Evolutionary conservation across 1,140 invertebrate species (phyloP), one percentile per base, ranked within the genome.

Genomic region (Sipha flava): DNA sequence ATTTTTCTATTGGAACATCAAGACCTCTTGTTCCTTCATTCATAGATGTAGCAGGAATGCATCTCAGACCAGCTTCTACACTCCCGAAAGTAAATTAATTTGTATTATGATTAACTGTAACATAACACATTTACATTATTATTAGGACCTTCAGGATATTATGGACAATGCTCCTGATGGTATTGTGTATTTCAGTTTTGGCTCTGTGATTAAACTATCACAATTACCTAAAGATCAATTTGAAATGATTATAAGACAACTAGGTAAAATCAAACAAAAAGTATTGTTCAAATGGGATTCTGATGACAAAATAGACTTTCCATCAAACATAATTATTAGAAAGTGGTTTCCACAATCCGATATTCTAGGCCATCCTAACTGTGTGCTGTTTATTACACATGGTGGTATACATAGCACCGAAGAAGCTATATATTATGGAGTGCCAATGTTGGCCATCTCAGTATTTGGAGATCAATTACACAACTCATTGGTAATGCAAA

Each of bases 261-360:
- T 75, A 7, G 31, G 70, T 7, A 52, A 21, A 9, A 37, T 75
- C 3, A 86, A 87, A 81, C 66, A 45, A 52, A 72, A 40, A 23
- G 89, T 92, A 45, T 86, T 93, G 68, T 92, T 91, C 91, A 92
- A 92, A 86, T 93, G 90, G 90, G 90, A 92, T 84, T 87, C 86
- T 68, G 87, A 90, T 9, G 86, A 85, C 2, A 82, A 89, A 81
- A 83, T 87, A 2, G 85, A 87, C 18, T 54, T 77, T 21, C 88
- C 90, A 16, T 84, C 87, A 75, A 93, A 93, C 85, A 86, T 92
- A 52, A 88, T 88, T 82, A 83, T 90, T 5, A 84, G 87, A 37
- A 88, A 88, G 82, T 93, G 91, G 91, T 82, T 91, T 81, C 92
- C 91, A 3, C 91, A 93, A 84, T 86, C 89, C 23, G 90, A 91